Conservation (phyloP, 2,888 invertebrate species). For the Cheilosia variabilis region DNA sequence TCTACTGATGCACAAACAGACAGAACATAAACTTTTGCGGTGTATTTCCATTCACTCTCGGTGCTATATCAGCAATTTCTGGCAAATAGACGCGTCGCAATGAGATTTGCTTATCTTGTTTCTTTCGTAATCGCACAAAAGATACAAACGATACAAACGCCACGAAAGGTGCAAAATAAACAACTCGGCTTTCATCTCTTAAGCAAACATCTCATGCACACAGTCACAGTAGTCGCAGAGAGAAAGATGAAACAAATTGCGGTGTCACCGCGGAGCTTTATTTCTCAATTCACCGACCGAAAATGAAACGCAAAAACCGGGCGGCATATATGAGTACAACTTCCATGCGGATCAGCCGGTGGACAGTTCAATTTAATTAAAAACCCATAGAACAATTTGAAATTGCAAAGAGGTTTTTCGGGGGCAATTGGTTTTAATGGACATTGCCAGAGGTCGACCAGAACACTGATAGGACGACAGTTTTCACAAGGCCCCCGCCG, state of each 20-base stretch:
- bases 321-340: too few relatives aligned
- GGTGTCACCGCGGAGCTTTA: too few relatives aligned
- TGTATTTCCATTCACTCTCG: too few relatives aligned
- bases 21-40: too few relatives aligned
- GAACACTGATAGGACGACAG: neutral
- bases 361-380: neutral
- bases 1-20: too few relatives aligned
- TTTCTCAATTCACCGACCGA: too few relatives aligned
- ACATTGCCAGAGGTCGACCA: neutral
- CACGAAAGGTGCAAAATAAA: neutral
- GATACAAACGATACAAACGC: neutral
- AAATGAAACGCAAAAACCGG: too few relatives aligned
- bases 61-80: too few relatives aligned
- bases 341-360: too few relatives aligned
- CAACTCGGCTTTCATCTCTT: neutral
- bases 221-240: too few relatives aligned
- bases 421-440: constrained; percentile 5
- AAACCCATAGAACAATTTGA: neutral
- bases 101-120: neutral
- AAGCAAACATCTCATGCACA: too few relatives aligned
- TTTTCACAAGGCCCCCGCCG: neutral
- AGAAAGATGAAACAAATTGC: too few relatives aligned
- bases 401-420: neutral
- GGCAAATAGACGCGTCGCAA: neutral
- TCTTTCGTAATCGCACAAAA: neutral